Base-by-base conservation (phyloP, 1,140 invertebrate species). In the Zaprionus ornatus region DNA sequence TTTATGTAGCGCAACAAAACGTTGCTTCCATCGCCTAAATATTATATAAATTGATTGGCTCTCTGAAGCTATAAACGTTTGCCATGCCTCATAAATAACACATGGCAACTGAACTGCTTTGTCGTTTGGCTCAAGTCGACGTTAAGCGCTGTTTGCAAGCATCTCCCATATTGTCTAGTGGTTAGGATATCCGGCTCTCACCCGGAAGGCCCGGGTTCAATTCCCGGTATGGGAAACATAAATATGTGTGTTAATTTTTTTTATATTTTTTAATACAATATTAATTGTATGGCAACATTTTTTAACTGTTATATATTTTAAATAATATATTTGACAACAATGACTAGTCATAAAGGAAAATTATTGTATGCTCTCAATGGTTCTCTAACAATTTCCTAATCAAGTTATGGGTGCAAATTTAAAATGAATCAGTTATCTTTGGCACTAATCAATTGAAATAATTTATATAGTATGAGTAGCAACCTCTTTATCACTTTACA, bases 191-290 rank as follows among this genome's bases (percentile, higher is more conserved):
- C 78, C 77, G 70, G 66, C 40, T 72, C 60, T 96, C 95, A 96
- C 95, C 95, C 95, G 95, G 95, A 94, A 95, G 95, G 95, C 95
- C 95, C 95, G 95, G 95, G 95, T 96, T 96, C 95, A 95, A 96
- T 96, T 96, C 95, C 96, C 95, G 95, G 96, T 95, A 96, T 95
- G 95, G 95, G 95, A 96, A 95, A 69, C 9, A 23, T 29, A 23
- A 27, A 21, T 1, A 48, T 32, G n/a, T 55, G 37, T 61, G 6
- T 1, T 4, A 21, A n/a, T 55, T 61, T 62, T 50, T 59, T 61
- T 67, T 73, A 23, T 50, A n/a, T 57, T 56, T 15, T 32, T 56
- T 12, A 23, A 67, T 45, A 32, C n/a, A 37, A 40, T 65, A 23
- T 40, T 56, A 19, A 4, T 21, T 3, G 25, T 40, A 21, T 5